Percentiles rank a stretch among this genome's conserved stretches.
These are phyloP conservation scores for Sandelia bainsii DNA, from an alignment of 2,797 vertebrate species.

Conservation along the genomic window DNA sequence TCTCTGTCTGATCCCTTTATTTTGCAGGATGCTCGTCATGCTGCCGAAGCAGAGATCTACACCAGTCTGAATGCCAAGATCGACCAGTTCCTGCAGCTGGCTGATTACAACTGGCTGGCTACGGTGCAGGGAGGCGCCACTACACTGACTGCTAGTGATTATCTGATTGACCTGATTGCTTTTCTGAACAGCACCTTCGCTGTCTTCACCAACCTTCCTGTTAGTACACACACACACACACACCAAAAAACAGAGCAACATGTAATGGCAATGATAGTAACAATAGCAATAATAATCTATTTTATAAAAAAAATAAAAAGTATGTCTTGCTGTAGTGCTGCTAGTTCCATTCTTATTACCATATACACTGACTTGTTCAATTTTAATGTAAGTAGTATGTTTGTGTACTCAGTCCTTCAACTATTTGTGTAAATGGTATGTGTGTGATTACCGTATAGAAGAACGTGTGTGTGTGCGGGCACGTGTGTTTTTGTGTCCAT, in stretches of 20 bases:
- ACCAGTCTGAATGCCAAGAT: constrained; percentile 97
- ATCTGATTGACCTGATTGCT: constrained; percentile 93
- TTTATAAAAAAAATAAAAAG: too few species aligned
- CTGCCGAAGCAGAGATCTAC: constrained; percentile 97
- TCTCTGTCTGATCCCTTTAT: background rate
- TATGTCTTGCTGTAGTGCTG: too few species aligned
- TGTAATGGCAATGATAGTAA: too few species aligned
- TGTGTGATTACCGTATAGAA: too few species aligned
- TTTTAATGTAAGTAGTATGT: background rate
- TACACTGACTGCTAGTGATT: constrained; percentile 86
- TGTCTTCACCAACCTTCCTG: constrained; percentile 96
- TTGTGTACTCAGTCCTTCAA: background rate
- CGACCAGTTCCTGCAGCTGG: constrained; percentile 97
- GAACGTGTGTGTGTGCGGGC: too few species aligned
- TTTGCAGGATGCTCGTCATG: constrained; percentile 91
- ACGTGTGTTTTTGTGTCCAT: background rate
- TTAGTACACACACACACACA: constrained; percentile 78
- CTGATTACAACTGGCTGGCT: constrained; percentile 93
- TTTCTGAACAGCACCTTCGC: constrained; percentile 96
- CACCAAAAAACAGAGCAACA: background rate
- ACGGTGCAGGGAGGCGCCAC: constrained; percentile 76
- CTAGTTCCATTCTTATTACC: background rate
- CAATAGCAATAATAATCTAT: too few species aligned
- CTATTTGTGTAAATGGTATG: too few species aligned
- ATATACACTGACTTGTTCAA: background rate